Evolutionary conservation across 2,888 invertebrate genomes (phyloP).

Genomic region (Cremastinae sp.): DNA sequence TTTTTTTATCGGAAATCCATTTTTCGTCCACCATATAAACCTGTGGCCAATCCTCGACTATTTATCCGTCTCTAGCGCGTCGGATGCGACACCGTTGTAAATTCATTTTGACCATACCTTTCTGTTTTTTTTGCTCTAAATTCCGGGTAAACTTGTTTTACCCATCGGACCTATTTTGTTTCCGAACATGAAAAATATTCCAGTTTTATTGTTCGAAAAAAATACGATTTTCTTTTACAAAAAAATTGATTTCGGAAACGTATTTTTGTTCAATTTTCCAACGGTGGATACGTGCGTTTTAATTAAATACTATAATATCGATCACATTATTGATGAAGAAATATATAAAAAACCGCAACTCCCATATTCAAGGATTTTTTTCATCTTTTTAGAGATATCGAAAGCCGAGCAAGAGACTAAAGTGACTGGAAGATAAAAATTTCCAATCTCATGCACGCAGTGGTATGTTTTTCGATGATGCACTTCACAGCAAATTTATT

Average conservation of each 20-base stretch:
- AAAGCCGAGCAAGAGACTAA: too few species aligned
- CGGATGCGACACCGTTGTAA: conserved; percentile 11
- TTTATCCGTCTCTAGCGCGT: conserved; percentile 30
- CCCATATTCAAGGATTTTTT: background rate
- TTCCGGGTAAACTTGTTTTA: too few species aligned
- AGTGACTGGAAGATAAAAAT: too few species aligned
- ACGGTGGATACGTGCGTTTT: too few species aligned
- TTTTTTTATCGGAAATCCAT: conserved; percentile 13
- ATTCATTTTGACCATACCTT: conserved; percentile 1
- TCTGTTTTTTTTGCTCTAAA: conserved; percentile 28
- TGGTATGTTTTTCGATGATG: conserved; percentile 15
- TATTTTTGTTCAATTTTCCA: conserved; percentile 23
- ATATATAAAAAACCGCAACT: too few species aligned
- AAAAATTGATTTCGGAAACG: too few species aligned
- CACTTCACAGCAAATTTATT: conserved; percentile 37
- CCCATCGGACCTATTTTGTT: conserved; percentile 33
- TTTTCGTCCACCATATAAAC: conserved; percentile 21
- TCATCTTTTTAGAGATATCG: conserved; percentile 10
- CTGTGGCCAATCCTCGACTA: conserved; percentile 36
- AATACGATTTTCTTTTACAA: too few species aligned
- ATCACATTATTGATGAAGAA: too few species aligned
- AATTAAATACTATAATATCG: too few species aligned
- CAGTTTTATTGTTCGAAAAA: too few species aligned
- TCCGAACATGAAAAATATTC: too few species aligned
- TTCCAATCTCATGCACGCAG: too few species aligned